Evolutionary conservation across 2,888 invertebrate species (phyloP).

Genomic region (Mythimna vitellina): DNA sequence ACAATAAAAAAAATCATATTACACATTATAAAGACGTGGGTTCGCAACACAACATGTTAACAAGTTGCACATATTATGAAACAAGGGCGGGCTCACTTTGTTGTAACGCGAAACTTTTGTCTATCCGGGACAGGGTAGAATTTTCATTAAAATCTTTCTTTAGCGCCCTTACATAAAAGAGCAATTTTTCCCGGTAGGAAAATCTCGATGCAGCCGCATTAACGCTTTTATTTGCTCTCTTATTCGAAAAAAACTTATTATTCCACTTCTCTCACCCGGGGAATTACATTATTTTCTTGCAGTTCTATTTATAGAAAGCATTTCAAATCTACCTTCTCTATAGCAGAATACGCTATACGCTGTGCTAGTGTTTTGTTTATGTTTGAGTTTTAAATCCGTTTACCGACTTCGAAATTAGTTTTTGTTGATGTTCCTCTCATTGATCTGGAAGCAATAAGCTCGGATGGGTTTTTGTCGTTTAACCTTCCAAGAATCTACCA

Average conservation of each 20-base stretch:
- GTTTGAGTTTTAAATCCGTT: conserved; percentile 46
- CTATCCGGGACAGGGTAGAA: conserved; percentile 79
- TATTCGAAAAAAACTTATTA: conserved; percentile 88
- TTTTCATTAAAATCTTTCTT: conserved; percentile 87
- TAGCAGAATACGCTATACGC: conserved; percentile 14
- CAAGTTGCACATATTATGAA: conserved; percentile 68
- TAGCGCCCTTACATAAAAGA: conserved; percentile 86
- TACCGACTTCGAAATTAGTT: conserved; percentile 47
- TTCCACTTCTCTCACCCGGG: conserved; percentile 84
- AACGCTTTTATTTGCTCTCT: conserved; percentile 87
- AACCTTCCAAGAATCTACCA: conserved; percentile 39
- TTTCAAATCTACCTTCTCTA: conserved; percentile 59
- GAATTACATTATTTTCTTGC: conserved; percentile 86
- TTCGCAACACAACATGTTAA: conserved; percentile 63
- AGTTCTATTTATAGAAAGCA: conserved; percentile 80
- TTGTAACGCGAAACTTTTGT: conserved; percentile 77
- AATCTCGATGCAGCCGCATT: conserved; percentile 89
- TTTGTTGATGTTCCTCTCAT: conserved; percentile 50
- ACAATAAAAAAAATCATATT: conserved; percentile 37
- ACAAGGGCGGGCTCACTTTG: conserved; percentile 71
- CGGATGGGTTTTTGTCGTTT: conserved; percentile 43
- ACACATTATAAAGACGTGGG: conserved; percentile 54
- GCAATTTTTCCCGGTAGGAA: conserved; percentile 86
- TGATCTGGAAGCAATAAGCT: conserved; percentile 50
- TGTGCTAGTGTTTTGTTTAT: conserved; percentile 53